Conservation (phyloP, 2,888 invertebrate species). For the Cryptops parisi region DNA sequence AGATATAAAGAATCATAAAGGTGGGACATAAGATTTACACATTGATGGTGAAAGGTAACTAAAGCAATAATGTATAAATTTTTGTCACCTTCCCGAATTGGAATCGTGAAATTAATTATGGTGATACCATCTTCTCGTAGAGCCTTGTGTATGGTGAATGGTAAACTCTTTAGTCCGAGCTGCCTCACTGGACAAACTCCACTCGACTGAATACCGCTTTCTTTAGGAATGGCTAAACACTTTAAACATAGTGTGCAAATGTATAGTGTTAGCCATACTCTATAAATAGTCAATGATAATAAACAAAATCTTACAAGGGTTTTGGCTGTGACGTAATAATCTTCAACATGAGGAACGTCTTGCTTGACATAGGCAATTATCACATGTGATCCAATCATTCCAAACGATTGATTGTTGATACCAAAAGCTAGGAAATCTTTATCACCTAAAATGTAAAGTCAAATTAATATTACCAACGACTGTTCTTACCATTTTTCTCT, state of each 20-base stretch:
- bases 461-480: too few species aligned
- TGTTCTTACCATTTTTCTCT: too few species aligned
- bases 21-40: neutral
- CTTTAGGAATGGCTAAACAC: constrained; percentile 7
- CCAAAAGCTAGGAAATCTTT: constrained; percentile 88
- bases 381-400: constrained; percentile 73
- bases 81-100: constrained; percentile 2
- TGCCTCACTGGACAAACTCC: constrained; percentile 4
- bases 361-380: constrained; percentile 59
- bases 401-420: constrained; percentile 54
- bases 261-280: neutral
- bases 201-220: neutral
- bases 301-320: constrained; percentile 65
- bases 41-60: neutral
- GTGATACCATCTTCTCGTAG: neutral
- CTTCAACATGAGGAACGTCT: constrained; percentile 54
- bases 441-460: too few species aligned
- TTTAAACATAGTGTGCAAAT: neutral
- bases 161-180: neutral
- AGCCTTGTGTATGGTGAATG: neutral
- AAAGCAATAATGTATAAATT: neutral
- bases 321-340: constrained; percentile 71
- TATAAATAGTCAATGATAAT: too few species aligned
- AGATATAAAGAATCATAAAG: neutral
- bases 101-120: constrained; percentile 7